Percentiles rank a stretch among this genome's conserved stretches.
phyloP scores from a whole-genome alignment of 2,797 vertebrate species.

The Synanceia verrucosa region DNA sequence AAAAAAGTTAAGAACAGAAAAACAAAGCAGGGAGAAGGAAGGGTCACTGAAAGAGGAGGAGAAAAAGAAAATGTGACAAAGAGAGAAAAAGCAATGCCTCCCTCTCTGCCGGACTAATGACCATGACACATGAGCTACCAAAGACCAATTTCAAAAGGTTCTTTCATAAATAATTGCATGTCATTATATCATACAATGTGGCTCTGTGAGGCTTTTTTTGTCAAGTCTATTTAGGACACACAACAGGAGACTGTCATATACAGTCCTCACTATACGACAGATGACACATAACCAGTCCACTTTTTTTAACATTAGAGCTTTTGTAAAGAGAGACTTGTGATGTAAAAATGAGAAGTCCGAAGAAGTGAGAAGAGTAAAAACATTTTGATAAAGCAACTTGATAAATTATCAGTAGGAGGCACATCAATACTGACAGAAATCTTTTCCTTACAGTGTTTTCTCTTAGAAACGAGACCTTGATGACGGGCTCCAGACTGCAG shows the following conservation, averaged over 20 bases:
- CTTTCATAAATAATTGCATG: constrained; percentile 54
- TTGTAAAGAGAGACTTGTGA: neutral
- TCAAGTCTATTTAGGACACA: constrained; percentile 13
- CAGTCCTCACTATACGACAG: neutral
- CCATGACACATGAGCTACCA: constrained; percentile 50
- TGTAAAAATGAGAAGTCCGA: no score
- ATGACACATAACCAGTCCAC: neutral
- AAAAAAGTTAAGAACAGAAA: constrained; percentile 5
- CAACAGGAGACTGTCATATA: constrained; percentile 8
- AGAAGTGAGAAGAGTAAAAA: neutral
- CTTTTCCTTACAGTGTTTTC: neutral
- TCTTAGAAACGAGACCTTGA: neutral
- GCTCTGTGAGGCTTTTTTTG: constrained; percentile 15
- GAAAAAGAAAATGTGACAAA: constrained; percentile 20
- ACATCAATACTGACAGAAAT: neutral
- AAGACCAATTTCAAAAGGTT: constrained; percentile 49
- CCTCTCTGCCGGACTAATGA: constrained; percentile 17
- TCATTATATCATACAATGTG: constrained; percentile 50
- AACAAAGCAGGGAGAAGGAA: constrained; percentile 16
- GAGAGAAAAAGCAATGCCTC: constrained; percentile 42
- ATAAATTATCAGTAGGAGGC: neutral
- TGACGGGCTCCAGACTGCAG: neutral
- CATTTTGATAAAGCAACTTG: neutral
- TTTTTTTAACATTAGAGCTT: neutral
- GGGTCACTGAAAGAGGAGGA: constrained; percentile 17